phyloP scores from a whole-genome alignment of 2,113 vertebrate species.

The Nycticorax nycticorax region DNA sequence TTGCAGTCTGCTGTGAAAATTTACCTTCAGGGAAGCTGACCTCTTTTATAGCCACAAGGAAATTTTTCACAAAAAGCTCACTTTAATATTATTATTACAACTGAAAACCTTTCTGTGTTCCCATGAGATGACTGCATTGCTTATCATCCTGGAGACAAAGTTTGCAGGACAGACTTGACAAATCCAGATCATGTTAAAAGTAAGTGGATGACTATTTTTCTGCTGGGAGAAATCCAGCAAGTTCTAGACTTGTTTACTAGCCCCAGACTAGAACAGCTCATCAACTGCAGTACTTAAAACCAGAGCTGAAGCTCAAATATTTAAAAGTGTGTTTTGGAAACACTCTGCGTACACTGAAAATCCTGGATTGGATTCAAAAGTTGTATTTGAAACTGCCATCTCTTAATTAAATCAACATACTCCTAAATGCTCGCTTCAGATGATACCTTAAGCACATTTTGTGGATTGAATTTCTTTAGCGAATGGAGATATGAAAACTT shows the following conservation, averaged over 20 bases:
- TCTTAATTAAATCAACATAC: constrained; percentile 55
- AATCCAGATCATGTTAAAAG: constrained; percentile 25
- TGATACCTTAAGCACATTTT: neutral
- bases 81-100: neutral
- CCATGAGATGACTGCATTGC: neutral
- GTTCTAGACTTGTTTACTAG: constrained; percentile 45
- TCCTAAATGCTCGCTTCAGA: neutral
- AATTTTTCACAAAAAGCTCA: neutral
- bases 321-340: constrained; percentile 21
- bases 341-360: constrained; percentile 8
- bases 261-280: constrained; percentile 41
- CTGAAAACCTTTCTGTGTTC: neutral
- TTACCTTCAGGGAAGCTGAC: neutral
- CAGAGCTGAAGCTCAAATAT: neutral
- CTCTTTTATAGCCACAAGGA: neutral
- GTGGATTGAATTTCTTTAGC: neutral
- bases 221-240: constrained; percentile 37
- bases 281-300: constrained; percentile 2
- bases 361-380: constrained; percentile 28
- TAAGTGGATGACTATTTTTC: neutral
- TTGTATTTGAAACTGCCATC: constrained; percentile 26
- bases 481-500: constrained; percentile 16
- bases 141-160: neutral
- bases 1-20: neutral
- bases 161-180: neutral